These are phyloP conservation scores for Cepaea hortensis DNA, from an alignment of 2,888 invertebrate species.

Conservation along the genomic window DNA sequence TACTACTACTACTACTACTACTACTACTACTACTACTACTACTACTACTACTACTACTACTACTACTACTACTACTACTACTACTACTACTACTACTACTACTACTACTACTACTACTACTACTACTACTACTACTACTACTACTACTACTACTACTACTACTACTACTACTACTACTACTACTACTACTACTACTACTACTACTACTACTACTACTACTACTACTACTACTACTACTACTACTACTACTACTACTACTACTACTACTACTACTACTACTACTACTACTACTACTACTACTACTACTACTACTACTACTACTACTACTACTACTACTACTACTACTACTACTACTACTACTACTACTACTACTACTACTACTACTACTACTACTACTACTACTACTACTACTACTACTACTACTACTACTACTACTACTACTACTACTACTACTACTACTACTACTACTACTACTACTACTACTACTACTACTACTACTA, in stretches of 20 bases:
- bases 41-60: neutral
- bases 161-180: constrained; percentile 11
- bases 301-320: constrained; percentile 16
- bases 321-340: neutral
- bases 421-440: neutral
- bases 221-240: constrained; percentile 13
- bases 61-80: constrained; percentile 1
- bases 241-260: constrained; percentile 25
- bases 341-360: neutral
- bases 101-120: constrained; percentile 22
- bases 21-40: neutral
- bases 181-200: constrained; percentile 20
- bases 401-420: too few relatives aligned
- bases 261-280: constrained; percentile 15
- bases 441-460: constrained; percentile 13
- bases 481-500: constrained; percentile 15
- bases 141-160: constrained; percentile 16
- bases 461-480: constrained; percentile 23
- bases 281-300: neutral
- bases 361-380: neutral
- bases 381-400: neutral
- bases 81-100: constrained; percentile 13
- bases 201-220: constrained; percentile 9
- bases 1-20: neutral
- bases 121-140: constrained; percentile 19